These are phyloP conservation scores for Sylvia borin DNA, from an alignment of 2,797 vertebrate genomes.

Conservation along the genomic window DNA sequence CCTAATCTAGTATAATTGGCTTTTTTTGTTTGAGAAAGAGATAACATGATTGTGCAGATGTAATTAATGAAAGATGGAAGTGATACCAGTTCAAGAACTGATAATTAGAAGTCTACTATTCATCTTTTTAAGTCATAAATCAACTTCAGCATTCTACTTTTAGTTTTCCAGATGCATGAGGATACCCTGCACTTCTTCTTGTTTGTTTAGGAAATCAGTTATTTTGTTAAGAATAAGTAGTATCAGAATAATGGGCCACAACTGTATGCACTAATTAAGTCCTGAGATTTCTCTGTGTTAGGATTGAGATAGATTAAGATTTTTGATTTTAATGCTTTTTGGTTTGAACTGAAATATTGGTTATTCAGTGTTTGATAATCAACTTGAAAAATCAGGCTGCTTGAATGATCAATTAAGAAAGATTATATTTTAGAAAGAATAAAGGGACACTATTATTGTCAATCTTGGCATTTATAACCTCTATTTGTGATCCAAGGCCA, in stretches of 20 bases:
- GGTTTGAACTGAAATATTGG: not conserved
- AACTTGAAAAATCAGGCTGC: not conserved
- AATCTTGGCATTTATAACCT: not conserved
- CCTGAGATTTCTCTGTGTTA: not conserved
- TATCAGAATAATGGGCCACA: not conserved
- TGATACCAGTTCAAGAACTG: not conserved
- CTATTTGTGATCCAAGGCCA: not conserved
- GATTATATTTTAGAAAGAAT: not conserved
- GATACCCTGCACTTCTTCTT: not conserved
- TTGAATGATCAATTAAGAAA: not conserved
- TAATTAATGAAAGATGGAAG: not conserved
- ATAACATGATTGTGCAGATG: not conserved
- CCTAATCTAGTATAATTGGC: not conserved
- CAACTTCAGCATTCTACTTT: not conserved
- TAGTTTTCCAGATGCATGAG: not conserved
- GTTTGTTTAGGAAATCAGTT: not conserved
- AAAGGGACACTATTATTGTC: not conserved
- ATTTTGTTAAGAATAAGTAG: not conserved
- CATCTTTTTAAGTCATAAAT: not conserved
- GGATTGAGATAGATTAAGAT: not conserved
- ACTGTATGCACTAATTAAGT: not conserved
- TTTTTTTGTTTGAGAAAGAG: not conserved
- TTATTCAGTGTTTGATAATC: not conserved
- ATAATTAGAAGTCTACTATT: not conserved
- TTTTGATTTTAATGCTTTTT: not conserved